Base-by-base conservation (phyloP, 2,797 vertebrate genomes). In the Eutrigla gurnardus region DNA sequence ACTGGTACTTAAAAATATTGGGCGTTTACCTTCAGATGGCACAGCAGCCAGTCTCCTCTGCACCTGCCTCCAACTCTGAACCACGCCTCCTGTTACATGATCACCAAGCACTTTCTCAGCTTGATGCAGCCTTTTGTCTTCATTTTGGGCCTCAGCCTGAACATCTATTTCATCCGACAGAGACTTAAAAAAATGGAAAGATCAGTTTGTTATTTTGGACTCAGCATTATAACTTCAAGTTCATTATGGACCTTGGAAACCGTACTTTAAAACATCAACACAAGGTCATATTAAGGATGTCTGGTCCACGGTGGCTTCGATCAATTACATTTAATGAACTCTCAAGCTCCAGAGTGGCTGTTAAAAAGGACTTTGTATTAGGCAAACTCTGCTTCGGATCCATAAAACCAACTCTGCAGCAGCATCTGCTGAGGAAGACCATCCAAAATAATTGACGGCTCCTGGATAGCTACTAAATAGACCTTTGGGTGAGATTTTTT, bases 41-140 rank as follows among this genome's bases (percentile, higher is more conserved):
- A 94, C 40, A 6, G 79, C 75, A 17, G 40, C 78, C 12, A 95
- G 73, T 37, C 79, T 92, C 40, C 73, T 91, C 71, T 94, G 93
- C 37, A 96, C 88, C 12, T 70, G 84, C 61, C 70, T 88, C 95
- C 95, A 95, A 59, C 92, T 89, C 82, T 93, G 92, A 61, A 93
- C 87, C 61, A 96, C 90, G 14, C 91, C 93, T 25, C 91, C 93
- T 0, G 93, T 95, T 73, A 95, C 90, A 75, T 94, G 89, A 60
- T 92, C 92, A 37, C 93, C 92, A 5, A 94, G 91, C 0, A 7
- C 69, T 50, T 36, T 65, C 78, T 94, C 93, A 47, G 90, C 85
- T 82, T 93, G 79, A 75, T 83, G 78, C 69, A 95, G 72, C 13
- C 18, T 60, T 45, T 81, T 67, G 7, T 83, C 59, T n/a, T 65